phyloP scores from a whole-genome alignment of 2,113 vertebrate species.

The Microcebus griseorufus region DNA sequence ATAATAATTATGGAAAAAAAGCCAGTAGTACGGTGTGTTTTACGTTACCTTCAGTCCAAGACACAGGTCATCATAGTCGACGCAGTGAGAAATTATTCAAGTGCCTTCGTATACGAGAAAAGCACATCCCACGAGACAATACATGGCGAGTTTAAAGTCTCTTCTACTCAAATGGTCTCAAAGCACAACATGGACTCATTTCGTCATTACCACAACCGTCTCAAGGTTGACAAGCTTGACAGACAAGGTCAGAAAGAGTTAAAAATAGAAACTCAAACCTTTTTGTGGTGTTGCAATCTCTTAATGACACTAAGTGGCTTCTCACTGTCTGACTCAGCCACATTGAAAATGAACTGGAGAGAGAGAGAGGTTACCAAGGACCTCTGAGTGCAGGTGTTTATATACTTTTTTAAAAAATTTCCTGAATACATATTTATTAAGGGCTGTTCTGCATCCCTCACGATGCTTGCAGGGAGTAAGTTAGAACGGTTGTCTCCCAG shows the following conservation, averaged over 20 bases:
- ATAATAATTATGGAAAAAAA: not conserved
- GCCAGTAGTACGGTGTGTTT: too few species aligned
- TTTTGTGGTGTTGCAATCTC: not conserved
- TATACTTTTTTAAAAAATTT: too few species aligned
- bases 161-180: not conserved
- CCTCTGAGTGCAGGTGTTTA: rapidly evolving
- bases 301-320: not conserved
- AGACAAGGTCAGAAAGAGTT: not conserved
- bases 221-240: not conserved
- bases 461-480: too few species aligned
- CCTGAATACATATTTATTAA: not conserved
- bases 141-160: not conserved
- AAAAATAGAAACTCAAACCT: not conserved
- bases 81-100: not conserved
- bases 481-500: not conserved
- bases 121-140: not conserved
- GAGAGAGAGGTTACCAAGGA: rapidly evolving
- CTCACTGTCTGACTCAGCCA: not conserved
- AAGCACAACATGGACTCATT: not conserved
- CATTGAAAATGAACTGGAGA: not conserved
- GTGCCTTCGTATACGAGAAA: not conserved
- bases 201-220: not conserved
- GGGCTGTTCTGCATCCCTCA: not conserved
- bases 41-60: not conserved
- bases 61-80: not conserved